Conservation (phyloP, 2,888 invertebrate genomes). For the Hirtodrosophila trivittata region DNA sequence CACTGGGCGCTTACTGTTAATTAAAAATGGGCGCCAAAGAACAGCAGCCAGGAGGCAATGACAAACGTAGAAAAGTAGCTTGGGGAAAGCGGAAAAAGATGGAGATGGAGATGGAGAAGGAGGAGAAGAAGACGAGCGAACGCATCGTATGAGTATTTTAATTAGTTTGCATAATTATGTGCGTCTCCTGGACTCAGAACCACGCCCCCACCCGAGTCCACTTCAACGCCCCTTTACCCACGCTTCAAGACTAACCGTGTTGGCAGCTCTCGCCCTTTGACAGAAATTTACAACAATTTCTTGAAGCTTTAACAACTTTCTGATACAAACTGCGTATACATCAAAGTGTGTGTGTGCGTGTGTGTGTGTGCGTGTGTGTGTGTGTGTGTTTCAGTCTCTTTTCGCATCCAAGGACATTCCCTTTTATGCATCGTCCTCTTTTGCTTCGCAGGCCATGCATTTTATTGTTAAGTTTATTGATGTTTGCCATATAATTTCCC, state of each 20-base stretch:
- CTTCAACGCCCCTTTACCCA: neutral
- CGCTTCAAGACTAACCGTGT: conserved; percentile 5
- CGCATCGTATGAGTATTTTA: conserved; percentile 77
- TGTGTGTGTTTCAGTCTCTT: conserved; percentile 17
- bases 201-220: neutral
- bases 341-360: conserved; percentile 4
- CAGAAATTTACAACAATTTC: conserved; percentile 53
- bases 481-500: conserved; percentile 62
- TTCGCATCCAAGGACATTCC: conserved; percentile 60
- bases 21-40: conserved; percentile 73
- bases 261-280: conserved; percentile 50
- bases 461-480: conserved; percentile 70
- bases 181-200: conserved; percentile 36
- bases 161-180: conserved; percentile 80
- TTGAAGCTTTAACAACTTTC: conserved; percentile 63
- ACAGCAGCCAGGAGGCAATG: conserved; percentile 49
- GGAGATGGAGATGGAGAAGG: neutral
- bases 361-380: conserved; percentile 3
- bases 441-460: conserved; percentile 30
- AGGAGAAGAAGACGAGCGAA: conserved; percentile 42
- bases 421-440: conserved; percentile 36
- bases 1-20: conserved; percentile 76
- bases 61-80: conserved; percentile 23
- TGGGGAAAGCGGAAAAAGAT: conserved; percentile 3
- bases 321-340: conserved; percentile 54